Base-by-base conservation (phyloP, 2,113 vertebrate genomes). In the Urocynchramus pylzowi region DNA sequence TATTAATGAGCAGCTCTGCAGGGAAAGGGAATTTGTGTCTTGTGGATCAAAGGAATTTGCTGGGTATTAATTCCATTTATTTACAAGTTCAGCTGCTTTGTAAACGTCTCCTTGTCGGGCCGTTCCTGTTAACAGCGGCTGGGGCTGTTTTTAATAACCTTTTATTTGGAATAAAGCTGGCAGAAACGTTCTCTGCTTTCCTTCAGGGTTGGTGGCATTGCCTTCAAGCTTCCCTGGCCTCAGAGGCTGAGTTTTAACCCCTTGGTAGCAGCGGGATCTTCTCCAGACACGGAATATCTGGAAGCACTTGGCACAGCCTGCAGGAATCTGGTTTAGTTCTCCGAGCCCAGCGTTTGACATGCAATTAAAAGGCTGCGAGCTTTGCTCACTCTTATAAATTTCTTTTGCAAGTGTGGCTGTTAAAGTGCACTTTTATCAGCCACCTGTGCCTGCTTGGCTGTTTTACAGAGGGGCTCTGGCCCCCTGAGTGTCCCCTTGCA, bases 41-140 rank as follows among this genome's bases (percentile, higher is more conserved):
- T 60, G 5, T 9, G 49, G 76, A 95, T 98, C 89, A 93, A 94
- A 97, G 89, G 60, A 8, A 63, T 92, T 90, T 68, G 60, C 73
- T 84, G 82, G 87, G 11, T 9, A 49, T 97, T 97, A 94, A 94
- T 95, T 75, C 82, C 87, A 63, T 71, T 42, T 82, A 73, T 97
- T 96, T 94, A 74, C 54, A 61, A 88, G 73, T 64, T 57, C 89
- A 80, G 65, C 57, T 45, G 23, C 44, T 71, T 31, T 81, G 80
- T 56, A 49, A 83, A 87, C 49, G 57, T 75, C 90, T 16, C 86
- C 89, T 21, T 8, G 33, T 64, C 65, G 92, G 37, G 65, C 71
- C 19, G 41, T 82, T 94, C 53, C 96, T 63, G 27, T 75, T 68
- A 86, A 52, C 84, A 57, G 31, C 2, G 2, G 22, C 49, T 0